Evolutionary conservation across 2,797 vertebrate species (phyloP), one percentile per base, ranked within the genome.

Genomic region (Eulemur coronatus): DNA sequence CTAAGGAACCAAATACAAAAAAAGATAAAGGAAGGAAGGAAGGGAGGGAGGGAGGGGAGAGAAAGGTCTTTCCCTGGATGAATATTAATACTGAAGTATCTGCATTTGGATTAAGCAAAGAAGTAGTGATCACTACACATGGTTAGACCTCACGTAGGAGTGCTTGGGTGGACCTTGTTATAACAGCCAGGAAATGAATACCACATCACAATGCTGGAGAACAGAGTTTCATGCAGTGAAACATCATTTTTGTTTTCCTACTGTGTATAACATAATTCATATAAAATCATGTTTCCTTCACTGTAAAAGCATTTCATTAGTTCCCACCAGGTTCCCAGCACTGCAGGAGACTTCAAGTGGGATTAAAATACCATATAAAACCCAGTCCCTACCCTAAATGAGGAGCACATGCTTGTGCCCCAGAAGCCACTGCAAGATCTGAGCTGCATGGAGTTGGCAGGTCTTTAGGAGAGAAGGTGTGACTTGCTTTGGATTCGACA

Each of bases 341-440:
- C 6, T 46, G 20, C 46, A 70, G 38, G 5, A 80, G 65, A 93
- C 13, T 59, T 93, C 18, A 85, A 50, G n/a, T 11, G 26, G 15
- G 30, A 65, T 63, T 17, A 50, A 73, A 91, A 70, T 20, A 28
- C 11, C 2, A 4, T 20, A 9, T 35, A 65, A 65, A 41, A 43
- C 11, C 59, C 3, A 65, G 38, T 1, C 13, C 26, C 17, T 17
- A 8, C 17, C 26, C 33, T 75, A 75, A 50, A 65, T 11, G 12
- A 80, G 52, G 33, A 67, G n/a, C 0, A 30, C 0, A 0, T 70
- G 15, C 7, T 55, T 30, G 5, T 30, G 10, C 2, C 22, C 2
- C 28, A 43, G 13, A 69, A 43, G 41, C 26, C 20, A 15, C 57
- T 43, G 15, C 8, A 26, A 70, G 8, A 13, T 67, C 57, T 43